Evolutionary conservation across 2,113 vertebrate genomes (phyloP).

Genomic region (Planiliza haematocheilus): DNA sequence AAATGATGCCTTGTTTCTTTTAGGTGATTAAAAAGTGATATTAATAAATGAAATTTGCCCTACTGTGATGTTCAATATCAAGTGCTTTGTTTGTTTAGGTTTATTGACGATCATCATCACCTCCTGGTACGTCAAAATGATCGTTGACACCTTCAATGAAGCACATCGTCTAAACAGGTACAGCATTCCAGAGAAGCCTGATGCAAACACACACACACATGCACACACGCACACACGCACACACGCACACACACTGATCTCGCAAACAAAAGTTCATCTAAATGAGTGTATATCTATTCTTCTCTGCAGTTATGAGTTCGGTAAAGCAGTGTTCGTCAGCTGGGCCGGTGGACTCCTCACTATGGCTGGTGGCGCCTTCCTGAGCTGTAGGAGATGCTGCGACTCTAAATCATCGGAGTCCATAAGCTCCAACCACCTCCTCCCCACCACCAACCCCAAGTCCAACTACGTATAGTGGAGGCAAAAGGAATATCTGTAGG

Average conservation of each 20-base stretch:
- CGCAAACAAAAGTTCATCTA: background rate
- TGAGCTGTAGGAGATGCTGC: slow-evolving; percentile 86
- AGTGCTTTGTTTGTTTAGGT: slow-evolving; percentile 77
- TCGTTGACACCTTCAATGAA: slow-evolving; percentile 60
- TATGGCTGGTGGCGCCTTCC: slow-evolving; percentile 87
- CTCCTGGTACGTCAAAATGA: slow-evolving; percentile 88
- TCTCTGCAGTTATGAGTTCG: slow-evolving; percentile 88
- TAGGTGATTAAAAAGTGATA: too few relatives aligned
- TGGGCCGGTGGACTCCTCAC: slow-evolving; percentile 88
- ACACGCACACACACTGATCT: background rate
- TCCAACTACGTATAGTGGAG: slow-evolving; percentile 89
- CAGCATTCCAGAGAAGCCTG: background rate
- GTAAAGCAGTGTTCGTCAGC: slow-evolving; percentile 90
- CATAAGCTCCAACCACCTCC: slow-evolving; percentile 78
- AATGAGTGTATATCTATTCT: background rate
- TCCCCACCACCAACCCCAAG: slow-evolving; percentile 71
- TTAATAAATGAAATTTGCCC: too few relatives aligned
- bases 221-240: too few relatives aligned
- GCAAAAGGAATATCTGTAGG: background rate
- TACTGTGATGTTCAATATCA: background rate
- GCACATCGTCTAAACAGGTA: slow-evolving; percentile 49
- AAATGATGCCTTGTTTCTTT: too few relatives aligned
- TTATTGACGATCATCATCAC: slow-evolving; percentile 87
- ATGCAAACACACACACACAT: background rate
- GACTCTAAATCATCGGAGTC: slow-evolving; percentile 71